These are phyloP conservation scores for Lycia hirtaria DNA, from an alignment of 2,888 invertebrate species.

Conservation along the genomic window DNA sequence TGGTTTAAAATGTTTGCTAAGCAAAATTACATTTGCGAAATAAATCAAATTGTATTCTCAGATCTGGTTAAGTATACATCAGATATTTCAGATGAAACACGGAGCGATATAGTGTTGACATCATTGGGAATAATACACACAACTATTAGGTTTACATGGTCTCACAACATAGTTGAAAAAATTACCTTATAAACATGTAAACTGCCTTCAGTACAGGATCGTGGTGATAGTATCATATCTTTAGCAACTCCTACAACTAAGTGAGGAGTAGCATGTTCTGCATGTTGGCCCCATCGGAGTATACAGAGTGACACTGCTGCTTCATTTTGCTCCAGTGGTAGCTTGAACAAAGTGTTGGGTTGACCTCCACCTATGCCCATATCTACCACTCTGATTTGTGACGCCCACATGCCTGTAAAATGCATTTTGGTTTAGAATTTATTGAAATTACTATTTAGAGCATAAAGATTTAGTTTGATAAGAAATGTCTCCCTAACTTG, in stretches of 20 bases:
- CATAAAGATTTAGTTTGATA: neutral
- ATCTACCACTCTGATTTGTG: conserved; percentile 93
- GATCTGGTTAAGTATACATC: conserved; percentile 84
- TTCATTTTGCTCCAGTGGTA: conserved; percentile 97
- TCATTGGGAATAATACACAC: conserved; percentile 56
- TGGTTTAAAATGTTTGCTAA: neutral
- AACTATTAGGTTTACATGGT: too few species aligned
- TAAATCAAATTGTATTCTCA: conserved; percentile 53
- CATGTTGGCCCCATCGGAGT: conserved; percentile 89
- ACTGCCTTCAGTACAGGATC: conserved; percentile 92
- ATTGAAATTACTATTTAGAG: neutral
- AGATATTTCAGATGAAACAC: conserved; percentile 87
- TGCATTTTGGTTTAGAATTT: neutral
- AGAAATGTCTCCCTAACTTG: conserved; percentile 73
- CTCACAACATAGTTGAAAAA: too few species aligned
- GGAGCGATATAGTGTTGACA: conserved; percentile 77
- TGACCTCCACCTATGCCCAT: conserved; percentile 86
- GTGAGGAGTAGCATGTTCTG: conserved; percentile 76
- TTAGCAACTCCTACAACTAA: conserved; percentile 96
- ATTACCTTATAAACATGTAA: conserved; percentile 93
- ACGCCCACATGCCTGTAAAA: conserved; percentile 95
- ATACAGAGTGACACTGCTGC: conserved; percentile 96
- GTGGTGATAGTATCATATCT: conserved; percentile 95
- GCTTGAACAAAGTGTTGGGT: conserved; percentile 91
- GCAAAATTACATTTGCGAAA: neutral